A percentile compares a stretch with the other conserved stretches of the same genome.
Conservation (phyloP, 2,888 invertebrate species). For the Acanthosoma haemorrhoidale region DNA sequence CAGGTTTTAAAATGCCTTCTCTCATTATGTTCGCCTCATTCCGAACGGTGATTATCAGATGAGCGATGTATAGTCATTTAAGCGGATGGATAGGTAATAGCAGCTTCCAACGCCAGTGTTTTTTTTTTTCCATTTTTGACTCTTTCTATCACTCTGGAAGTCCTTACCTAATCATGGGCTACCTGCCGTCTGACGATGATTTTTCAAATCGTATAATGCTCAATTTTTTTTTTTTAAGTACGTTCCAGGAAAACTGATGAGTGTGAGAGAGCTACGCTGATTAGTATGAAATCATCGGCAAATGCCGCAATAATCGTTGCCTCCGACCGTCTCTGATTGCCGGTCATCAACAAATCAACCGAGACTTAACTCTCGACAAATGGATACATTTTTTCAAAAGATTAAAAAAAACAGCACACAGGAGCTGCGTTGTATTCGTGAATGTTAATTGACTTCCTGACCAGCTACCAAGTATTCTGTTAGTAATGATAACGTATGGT, state of each 20-base stretch:
- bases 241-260: neutral
- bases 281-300: neutral
- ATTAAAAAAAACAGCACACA: too few species aligned
- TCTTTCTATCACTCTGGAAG: conserved; percentile 6
- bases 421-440: too few species aligned
- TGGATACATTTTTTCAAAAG: too few species aligned
- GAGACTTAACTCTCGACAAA: too few species aligned
- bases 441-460: too few species aligned
- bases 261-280: neutral
- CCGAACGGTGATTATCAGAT: neutral
- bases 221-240: neutral
- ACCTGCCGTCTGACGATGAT: neutral
- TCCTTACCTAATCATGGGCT: neutral
- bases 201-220: neutral
- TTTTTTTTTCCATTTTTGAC: conserved; percentile 2
- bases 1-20: conserved; percentile 11
- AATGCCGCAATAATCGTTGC: neutral
- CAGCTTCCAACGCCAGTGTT: neutral
- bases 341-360: too few species aligned
- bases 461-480: too few species aligned
- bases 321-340: too few species aligned
- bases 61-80: conserved; percentile 3
- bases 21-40: neutral
- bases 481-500: too few species aligned
- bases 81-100: neutral